Conservation (phyloP, 2,797 vertebrate species). For the Natrix natrix region DNA sequence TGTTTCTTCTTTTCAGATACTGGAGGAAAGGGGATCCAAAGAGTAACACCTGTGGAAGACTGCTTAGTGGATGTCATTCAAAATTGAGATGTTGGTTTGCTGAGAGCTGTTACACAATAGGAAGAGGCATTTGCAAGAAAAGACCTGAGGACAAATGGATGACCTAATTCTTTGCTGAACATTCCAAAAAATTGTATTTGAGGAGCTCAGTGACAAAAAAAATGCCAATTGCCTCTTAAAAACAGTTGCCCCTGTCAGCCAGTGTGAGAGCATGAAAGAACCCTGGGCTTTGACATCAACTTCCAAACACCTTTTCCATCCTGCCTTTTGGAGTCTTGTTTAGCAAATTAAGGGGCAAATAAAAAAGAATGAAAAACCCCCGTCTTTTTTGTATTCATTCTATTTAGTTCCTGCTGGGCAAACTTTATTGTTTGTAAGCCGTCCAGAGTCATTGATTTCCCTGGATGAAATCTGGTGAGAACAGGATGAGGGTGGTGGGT, state of each 20-base stretch:
- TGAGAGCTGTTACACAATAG: fast-evolving
- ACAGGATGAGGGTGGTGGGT: too few relatives aligned
- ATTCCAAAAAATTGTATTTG: not conserved
- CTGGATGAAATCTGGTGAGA: too few relatives aligned
- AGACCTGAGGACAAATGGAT: not conserved
- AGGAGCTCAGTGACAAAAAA: not conserved
- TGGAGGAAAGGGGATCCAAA: too few relatives aligned
- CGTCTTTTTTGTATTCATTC: not conserved
- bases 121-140: not conserved
- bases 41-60: too few relatives aligned
- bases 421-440: too few relatives aligned
- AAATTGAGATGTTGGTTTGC: fast-evolving
- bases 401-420: not conserved
- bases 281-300: not conserved
- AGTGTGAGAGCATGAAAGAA: not conserved
- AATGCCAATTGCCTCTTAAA: not conserved
- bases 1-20: not conserved
- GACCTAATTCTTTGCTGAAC: not conserved
- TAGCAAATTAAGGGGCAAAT: not conserved
- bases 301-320: not conserved
- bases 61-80: not conserved
- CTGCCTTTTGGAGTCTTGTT: not conserved
- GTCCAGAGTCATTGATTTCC: too few relatives aligned
- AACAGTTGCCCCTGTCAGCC: not conserved
- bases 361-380: not conserved